phyloP scores from a whole-genome alignment of 2,797 vertebrate species.

The Xenopus petersii region DNA sequence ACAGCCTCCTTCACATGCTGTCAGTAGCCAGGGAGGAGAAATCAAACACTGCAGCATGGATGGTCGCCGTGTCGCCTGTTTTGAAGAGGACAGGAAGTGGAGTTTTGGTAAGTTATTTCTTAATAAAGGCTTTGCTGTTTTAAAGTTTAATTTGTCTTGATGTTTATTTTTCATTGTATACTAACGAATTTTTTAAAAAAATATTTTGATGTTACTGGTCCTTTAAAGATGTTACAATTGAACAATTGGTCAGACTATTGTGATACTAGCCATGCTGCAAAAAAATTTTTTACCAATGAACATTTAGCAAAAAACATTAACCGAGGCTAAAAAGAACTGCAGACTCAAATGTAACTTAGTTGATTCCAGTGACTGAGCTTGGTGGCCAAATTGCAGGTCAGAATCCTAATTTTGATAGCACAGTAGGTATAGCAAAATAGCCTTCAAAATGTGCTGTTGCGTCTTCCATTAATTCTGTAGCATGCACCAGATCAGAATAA shows the following conservation, averaged over 20 bases:
- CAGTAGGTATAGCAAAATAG: conserved; percentile 54
- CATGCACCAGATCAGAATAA: conserved; percentile 56
- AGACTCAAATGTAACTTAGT: conserved; percentile 51
- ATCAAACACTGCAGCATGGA: too few species aligned
- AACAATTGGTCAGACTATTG: conserved; percentile 73
- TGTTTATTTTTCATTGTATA: too few species aligned
- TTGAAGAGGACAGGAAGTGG: too few species aligned
- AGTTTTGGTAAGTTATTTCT: too few species aligned
- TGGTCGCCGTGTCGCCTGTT: too few species aligned
- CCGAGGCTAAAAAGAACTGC: conserved; percentile 57
- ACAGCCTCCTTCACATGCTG: too few species aligned
- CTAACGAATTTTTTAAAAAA: too few species aligned
- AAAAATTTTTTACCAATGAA: conserved; percentile 70
- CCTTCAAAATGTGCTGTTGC: conserved; percentile 61
- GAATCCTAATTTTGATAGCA: conserved; percentile 24
- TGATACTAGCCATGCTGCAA: conserved; percentile 63
- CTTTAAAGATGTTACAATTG: conserved; percentile 78
- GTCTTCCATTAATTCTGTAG: conserved; percentile 53
- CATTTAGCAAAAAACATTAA: conserved; percentile 66
- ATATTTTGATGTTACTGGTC: too few species aligned
- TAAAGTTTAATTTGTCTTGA: too few species aligned
- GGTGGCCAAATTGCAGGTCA: conserved; percentile 59
- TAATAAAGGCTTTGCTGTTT: too few species aligned
- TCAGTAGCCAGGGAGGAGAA: too few species aligned
- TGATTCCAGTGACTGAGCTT: conserved; percentile 55